Evolutionary conservation across 2,888 invertebrate genomes (phyloP).

Genomic region (Zygothrica quintamaculata): DNA sequence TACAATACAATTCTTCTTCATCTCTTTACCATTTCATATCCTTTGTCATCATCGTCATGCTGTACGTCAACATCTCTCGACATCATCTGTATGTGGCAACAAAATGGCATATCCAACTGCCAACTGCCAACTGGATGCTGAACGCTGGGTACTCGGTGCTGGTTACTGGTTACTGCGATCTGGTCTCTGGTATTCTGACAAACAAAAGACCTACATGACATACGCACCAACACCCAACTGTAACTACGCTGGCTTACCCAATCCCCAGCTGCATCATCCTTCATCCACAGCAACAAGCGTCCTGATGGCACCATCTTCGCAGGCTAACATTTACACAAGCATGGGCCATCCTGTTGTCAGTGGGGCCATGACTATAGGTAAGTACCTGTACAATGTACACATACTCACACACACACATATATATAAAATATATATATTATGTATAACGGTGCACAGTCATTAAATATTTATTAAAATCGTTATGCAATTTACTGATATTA

Average conservation of each 20-base stretch:
- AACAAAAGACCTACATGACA: constrained; percentile 81
- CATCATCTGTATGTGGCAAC: constrained; percentile 46
- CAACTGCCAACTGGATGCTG: too few species aligned
- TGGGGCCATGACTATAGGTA: constrained; percentile 81
- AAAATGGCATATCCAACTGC: constrained; percentile 53
- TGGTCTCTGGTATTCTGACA: constrained; percentile 47
- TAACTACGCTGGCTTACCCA: constrained; percentile 79
- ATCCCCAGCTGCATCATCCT: constrained; percentile 66
- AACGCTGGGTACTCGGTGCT: too few species aligned
- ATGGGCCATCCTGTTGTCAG: constrained; percentile 77
- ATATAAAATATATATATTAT: too few species aligned
- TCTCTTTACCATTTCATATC: constrained; percentile 63
- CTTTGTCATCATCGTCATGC: constrained; percentile 38
- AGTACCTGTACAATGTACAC: constrained; percentile 56
- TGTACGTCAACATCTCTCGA: constrained; percentile 50
- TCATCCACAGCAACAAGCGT: constrained; percentile 79
- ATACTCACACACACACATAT: too few species aligned
- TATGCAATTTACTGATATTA: neutral
- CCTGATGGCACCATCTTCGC: constrained; percentile 82
- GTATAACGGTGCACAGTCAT: neutral
- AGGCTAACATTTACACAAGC: constrained; percentile 78
- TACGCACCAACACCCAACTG: constrained; percentile 83
- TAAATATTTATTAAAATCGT: neutral
- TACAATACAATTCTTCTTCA: constrained; percentile 36
- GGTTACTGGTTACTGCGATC: too few species aligned